Conservation (phyloP, 2,888 invertebrate species). For the Phortica magna region DNA sequence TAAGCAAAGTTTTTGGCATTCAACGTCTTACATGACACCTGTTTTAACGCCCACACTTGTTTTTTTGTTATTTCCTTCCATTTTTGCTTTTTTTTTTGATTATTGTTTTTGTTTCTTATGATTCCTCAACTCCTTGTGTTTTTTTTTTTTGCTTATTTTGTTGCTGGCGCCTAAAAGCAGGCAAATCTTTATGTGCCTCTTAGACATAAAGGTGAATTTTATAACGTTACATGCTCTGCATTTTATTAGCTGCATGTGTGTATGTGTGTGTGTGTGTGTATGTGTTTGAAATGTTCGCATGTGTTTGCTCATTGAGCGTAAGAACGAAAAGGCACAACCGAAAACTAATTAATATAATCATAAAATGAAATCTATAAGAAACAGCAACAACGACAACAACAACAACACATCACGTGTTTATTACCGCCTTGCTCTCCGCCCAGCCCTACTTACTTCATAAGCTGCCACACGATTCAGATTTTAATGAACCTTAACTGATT, state of each 20-base stretch:
- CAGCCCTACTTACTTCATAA: too few relatives aligned
- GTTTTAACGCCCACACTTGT: neutral
- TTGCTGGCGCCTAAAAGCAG: slow-evolving; percentile 2
- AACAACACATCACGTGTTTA: neutral
- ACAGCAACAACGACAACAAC: slow-evolving; percentile 3
- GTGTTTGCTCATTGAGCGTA: neutral
- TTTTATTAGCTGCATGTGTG: slow-evolving; percentile 20
- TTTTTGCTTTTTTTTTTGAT: too few relatives aligned
- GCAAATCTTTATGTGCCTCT: slow-evolving; percentile 12
- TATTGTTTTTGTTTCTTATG: too few relatives aligned
- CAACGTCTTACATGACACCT: slow-evolving; percentile 16
- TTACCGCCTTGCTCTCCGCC: neutral
- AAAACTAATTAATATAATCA: slow-evolving; percentile 14
- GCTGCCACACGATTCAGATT: too few relatives aligned
- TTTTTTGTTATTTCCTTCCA: too few relatives aligned
- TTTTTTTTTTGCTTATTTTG: neutral
- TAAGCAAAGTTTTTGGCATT: neutral
- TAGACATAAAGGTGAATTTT: slow-evolving; percentile 1
- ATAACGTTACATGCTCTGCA: slow-evolving; percentile 9
- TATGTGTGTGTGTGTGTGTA: neutral
- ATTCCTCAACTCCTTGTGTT: too few relatives aligned
- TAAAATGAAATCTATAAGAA: neutral
- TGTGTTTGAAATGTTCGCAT: neutral
- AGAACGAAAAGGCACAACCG: neutral
- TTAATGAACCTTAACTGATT: too few relatives aligned